Evolutionary conservation across 2,888 invertebrate species (phyloP).

Genomic region (Sialis lutaria): DNA sequence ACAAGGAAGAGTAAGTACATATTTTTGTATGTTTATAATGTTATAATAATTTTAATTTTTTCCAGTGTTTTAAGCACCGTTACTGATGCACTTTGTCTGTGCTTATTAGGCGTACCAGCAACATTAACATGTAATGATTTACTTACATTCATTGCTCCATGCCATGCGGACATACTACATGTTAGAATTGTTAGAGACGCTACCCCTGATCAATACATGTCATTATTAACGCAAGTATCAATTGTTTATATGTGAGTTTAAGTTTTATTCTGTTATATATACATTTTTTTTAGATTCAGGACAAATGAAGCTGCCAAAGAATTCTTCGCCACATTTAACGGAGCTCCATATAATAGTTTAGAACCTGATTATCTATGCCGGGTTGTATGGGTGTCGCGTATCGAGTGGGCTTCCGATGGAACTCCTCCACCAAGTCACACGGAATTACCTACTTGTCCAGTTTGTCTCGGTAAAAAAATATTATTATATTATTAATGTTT

Average conservation of each 20-base stretch:
- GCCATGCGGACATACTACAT: conserved; percentile 74
- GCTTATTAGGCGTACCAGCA: conserved; percentile 78
- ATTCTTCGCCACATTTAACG: conserved; percentile 87
- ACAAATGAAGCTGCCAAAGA: conserved; percentile 66
- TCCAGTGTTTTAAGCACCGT: conserved; percentile 21
- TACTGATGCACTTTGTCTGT: conserved; percentile 64
- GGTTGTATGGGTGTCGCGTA: conserved; percentile 86
- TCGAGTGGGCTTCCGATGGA: conserved; percentile 72
- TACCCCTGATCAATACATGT: conserved; percentile 94
- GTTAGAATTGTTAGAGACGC: conserved; percentile 84
- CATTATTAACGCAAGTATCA: conserved; percentile 60
- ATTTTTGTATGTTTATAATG: background rate
- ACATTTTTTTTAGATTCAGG: conserved; percentile 34
- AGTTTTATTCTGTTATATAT: background rate
- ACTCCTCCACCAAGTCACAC: conserved; percentile 59
- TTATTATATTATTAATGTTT: background rate
- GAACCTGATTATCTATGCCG: conserved; percentile 86
- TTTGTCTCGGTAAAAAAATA: conserved; percentile 52
- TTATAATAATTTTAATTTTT: conserved; percentile 3
- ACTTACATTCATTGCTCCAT: conserved; percentile 85
- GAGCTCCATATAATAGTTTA: conserved; percentile 79
- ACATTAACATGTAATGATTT: conserved; percentile 86
- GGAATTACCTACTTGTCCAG: conserved; percentile 93
- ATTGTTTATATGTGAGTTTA: background rate
- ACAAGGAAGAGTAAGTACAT: conserved; percentile 78